Base-by-base conservation (phyloP, 2,888 invertebrate genomes). In the Torymus tubicola region DNA sequence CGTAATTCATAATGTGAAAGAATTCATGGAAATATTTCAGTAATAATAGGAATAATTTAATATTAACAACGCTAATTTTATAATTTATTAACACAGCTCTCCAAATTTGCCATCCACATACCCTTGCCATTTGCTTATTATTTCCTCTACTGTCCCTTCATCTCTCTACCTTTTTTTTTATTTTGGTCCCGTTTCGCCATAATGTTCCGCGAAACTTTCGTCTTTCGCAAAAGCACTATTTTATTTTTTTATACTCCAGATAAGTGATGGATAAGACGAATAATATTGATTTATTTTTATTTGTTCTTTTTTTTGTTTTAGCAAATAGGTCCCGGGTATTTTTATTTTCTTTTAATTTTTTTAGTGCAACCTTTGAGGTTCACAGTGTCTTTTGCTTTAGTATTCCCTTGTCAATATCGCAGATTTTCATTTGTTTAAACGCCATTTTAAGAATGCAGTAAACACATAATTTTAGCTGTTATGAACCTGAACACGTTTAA, bases 161-260 rank as follows among this genome's bases (percentile, higher is more conserved):
- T 52, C 52, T 24, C 52, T 63, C 10, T 68, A 4, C 42, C 53
- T 53, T 55, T 73, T 81, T 77, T 76, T 71, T 67, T 68, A 58
- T 55, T 81, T 83, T 83, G 85, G 86, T 86, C 85, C 86, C 90
- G 88, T 89, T 89, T 88, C 88, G 89, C 88, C 55, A 55, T 55
- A 69, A 85, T 87, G 78, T 78, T 81, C 81, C 65, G 84, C 85
- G 87, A 90, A 88, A 88, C 87, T 86, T 87, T 86, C 83, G 80
- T 80, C 76, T 84, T 82, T 83, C 82, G 80, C 78, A 84, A 85
- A 84, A 82, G 68, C 68, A 76, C 71, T 79, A 58, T 65, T 42
- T 42, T 65, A 69, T 73, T 21, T 24, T 65, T 42, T 42, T 65
- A 69, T 73, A n/a, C 50, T 65, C 31, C 58, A 16, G 42, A 82